A percentile compares a stretch with the other conserved stretches of the same genome.
phyloP scores from a whole-genome alignment of 2,797 vertebrate genomes.

The Orestias chungarensis region DNA sequence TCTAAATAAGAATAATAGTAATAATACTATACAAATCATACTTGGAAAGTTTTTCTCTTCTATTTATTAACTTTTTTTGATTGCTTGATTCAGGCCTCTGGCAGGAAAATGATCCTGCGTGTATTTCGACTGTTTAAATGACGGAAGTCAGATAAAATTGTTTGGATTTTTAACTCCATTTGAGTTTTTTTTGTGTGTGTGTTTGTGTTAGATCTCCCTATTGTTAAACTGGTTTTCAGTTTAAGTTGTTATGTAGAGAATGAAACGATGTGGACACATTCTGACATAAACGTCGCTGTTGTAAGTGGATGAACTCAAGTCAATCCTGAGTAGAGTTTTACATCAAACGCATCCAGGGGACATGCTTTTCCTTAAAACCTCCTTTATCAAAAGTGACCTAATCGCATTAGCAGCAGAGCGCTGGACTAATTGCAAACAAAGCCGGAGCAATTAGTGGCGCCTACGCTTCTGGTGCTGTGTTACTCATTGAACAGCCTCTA shows the following conservation, averaged over 20 bases:
- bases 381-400: conserved; percentile 54
- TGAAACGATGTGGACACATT: conserved; percentile 16
- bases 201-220: neutral
- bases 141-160: neutral
- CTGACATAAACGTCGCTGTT: conserved; percentile 7
- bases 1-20: no score
- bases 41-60: no score
- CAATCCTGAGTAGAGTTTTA: conserved; percentile 13
- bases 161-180: neutral
- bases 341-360: conserved; percentile 33
- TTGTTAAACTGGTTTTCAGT: neutral
- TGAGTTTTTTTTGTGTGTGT: neutral
- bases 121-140: neutral
- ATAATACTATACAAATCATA: no score
- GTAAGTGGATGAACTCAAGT: conserved; percentile 1
- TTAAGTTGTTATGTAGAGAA: neutral
- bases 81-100: no score
- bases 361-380: conserved; percentile 36
- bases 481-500: conserved; percentile 52
- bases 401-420: conserved; percentile 65
- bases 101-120: no score
- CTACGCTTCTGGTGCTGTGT: conserved; percentile 35
- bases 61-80: no score
- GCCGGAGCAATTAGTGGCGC: conserved; percentile 62
- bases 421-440: conserved; percentile 69